Evolutionary conservation across 2,888 invertebrate genomes (phyloP).

Genomic region (Megastigmus dorsalis): DNA sequence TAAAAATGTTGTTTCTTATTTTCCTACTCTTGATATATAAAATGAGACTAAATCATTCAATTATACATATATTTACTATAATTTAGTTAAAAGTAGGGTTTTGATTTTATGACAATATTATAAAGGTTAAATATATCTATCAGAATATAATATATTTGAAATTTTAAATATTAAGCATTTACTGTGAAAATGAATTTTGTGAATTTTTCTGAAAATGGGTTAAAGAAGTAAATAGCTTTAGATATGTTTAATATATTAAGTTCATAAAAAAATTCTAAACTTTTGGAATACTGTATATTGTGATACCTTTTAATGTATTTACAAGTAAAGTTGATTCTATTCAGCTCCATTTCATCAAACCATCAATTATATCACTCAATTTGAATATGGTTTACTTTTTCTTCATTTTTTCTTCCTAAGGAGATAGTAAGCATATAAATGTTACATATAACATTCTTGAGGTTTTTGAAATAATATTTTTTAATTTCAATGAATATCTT

Average conservation of each 20-base stretch:
- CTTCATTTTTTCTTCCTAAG: background rate
- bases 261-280: background rate
- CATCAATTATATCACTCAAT: background rate
- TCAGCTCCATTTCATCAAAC: background rate
- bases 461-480: conserved; percentile 2
- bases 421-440: too few species aligned
- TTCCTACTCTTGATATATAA: too few species aligned
- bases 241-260: background rate
- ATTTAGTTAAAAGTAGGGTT: background rate
- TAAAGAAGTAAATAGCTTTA: background rate
- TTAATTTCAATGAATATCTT: background rate
- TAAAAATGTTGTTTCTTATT: conserved; percentile 20
- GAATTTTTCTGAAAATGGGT: too few species aligned
- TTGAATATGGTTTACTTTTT: background rate
- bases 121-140: background rate
- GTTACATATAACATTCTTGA: too few species aligned
- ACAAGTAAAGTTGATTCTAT: background rate
- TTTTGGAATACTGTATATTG: background rate
- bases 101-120: too few species aligned
- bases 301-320: background rate
- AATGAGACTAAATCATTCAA: background rate
- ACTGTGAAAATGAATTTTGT: too few species aligned
- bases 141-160: too few species aligned
- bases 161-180: too few species aligned
- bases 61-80: background rate